phyloP scores from a whole-genome alignment of 2,888 invertebrate species.

The Nephrotoma appendiculata region DNA sequence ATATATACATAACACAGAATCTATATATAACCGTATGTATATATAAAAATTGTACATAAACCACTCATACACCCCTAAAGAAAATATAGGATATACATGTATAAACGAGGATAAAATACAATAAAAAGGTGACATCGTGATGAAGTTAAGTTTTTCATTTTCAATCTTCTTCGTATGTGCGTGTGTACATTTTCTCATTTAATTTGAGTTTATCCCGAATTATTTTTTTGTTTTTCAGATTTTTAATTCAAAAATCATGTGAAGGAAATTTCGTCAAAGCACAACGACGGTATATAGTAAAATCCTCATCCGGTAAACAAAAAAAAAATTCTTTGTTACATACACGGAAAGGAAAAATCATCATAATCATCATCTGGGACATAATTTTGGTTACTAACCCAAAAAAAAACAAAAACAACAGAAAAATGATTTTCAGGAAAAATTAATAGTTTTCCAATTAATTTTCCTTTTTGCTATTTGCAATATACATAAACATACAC shows the following conservation, averaged over 20 bases:
- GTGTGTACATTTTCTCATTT: not conserved
- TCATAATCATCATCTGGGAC: not conserved
- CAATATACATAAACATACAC: not conserved
- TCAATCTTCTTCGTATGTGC: not conserved
- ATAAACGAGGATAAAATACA: not conserved
- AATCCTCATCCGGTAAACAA: too few species aligned
- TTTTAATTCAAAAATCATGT: not conserved
- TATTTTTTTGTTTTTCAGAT: not conserved
- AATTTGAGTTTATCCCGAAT: not conserved
- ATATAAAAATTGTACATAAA: not conserved
- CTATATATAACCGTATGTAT: not conserved
- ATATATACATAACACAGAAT: not conserved
- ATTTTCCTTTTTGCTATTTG: not conserved
- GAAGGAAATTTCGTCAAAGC: not conserved
- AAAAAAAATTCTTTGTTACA: not conserved
- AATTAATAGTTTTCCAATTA: not conserved
- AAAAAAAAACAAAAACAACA: not conserved
- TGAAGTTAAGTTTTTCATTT: not conserved
- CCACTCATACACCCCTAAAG: not conserved
- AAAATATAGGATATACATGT: not conserved
- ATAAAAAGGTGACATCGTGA: constrained; percentile 4
- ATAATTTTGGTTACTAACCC: not conserved
- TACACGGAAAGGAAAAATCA: not conserved
- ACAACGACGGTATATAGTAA: not conserved
- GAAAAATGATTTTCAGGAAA: not conserved